Evolutionary conservation across 2,113 vertebrate species (phyloP).

Genomic region (Trematocara variabile): DNA sequence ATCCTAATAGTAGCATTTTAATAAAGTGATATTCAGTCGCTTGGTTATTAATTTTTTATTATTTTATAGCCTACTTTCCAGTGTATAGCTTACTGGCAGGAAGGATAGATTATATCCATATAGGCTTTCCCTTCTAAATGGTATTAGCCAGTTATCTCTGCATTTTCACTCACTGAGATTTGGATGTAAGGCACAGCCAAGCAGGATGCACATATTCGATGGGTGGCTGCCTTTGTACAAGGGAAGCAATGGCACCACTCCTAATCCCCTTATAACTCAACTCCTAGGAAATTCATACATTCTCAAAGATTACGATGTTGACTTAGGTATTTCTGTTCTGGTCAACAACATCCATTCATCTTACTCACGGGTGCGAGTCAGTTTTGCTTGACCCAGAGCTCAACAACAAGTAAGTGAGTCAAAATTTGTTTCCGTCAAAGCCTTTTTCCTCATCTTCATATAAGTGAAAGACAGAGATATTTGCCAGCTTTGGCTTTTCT

Average conservation of each 20-base stretch:
- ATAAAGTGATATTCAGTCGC: neutral
- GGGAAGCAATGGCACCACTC: neutral
- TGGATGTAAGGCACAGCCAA: slow-evolving; percentile 21
- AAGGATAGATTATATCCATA: slow-evolving; percentile 22
- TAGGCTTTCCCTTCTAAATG: slow-evolving; percentile 3
- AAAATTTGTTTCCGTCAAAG: neutral
- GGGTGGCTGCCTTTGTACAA: neutral
- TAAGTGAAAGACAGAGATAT: neutral
- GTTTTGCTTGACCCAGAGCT: neutral
- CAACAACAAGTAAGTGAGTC: neutral
- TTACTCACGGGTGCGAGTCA: neutral
- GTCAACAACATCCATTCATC: neutral
- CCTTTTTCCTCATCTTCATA: neutral
- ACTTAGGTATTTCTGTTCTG: neutral
- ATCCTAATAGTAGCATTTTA: neutral
- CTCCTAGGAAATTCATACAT: neutral
- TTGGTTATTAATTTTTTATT: neutral
- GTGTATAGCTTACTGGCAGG: slow-evolving; percentile 9
- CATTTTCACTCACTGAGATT: slow-evolving; percentile 31
- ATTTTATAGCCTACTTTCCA: neutral
- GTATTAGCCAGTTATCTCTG: slow-evolving; percentile 45
- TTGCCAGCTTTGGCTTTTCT: neutral
- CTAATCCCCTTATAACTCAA: slow-evolving; percentile 1
- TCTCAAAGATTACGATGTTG: neutral
- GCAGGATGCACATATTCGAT: slow-evolving; percentile 28